Evolutionary conservation across 2,888 invertebrate genomes (phyloP), one percentile per base, ranked within the genome.

Genomic region (Lissocephala sabroskyi): DNA sequence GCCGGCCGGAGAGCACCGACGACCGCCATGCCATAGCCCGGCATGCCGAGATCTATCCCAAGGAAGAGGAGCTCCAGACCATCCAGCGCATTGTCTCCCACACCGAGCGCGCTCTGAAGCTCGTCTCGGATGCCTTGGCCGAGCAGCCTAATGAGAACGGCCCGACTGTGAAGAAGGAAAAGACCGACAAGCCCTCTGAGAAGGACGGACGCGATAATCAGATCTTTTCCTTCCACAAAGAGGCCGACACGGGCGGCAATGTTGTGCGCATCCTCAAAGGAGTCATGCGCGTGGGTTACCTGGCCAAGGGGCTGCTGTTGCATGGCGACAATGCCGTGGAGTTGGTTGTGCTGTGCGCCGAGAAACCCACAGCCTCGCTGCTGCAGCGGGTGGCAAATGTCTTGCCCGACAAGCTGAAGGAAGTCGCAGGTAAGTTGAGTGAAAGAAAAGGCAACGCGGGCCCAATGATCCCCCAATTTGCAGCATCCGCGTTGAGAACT

Each of bases 21-120:
- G 98, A 98, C 86, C 91, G 96, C 7, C 97, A 98, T 86, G 95
- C 98, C 49, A 90, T 96, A 83, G 92, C 94, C 42, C 93, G 95
- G 75, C 98, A 98, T 85, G 92, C 94, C 0, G 93, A 93, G 59
- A 96, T 99, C 71, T 97, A 97, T 87, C 98, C 98, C 1, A 90
- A 91, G 76, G 97, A 97, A 84, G 91, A 90, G 67, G 95, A 97
- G 86, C 86, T 95, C 59, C 91, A 92, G 83, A 90, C 91, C 47
- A 95, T 98, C 50, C 97, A 98, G 85, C 92, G 93, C 74, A 93
- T 94, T 62, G 97, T 98, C 10, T 93, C 94, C 2, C 93, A 95
- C 81, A 94, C 96, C 13, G 98, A 99, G 86, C 92, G 93, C 58
- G 95, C 97, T 26, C 88, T 99, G 59, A 98, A 98, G 86, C 89